Evolutionary conservation across 2,113 vertebrate species (phyloP), one percentile per base, ranked within the genome.

Genomic region (Spizaetus ornatus): DNA sequence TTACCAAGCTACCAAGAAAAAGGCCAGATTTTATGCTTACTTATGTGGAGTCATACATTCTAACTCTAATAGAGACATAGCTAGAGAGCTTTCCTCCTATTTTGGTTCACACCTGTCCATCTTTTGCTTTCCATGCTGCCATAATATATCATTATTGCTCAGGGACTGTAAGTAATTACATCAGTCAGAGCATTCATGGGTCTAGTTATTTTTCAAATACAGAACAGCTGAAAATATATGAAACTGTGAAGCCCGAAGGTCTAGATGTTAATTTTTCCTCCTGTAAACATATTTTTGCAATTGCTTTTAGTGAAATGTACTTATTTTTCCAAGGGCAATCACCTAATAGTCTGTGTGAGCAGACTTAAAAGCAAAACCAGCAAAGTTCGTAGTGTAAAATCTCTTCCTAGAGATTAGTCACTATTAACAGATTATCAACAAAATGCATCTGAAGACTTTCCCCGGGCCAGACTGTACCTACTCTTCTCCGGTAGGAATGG

Each of bases 371-470:
- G 38, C n/a, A 73, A 92, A 86, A 40, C 5, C 23, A 65, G 27
- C 25, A 32, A 62, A 58, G 38, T 70, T 43, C 79, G 13, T 47
- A 72, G 43, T 22, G 22, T 72, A 67, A 66, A 90, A 82, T 62
- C 8, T 77, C 20, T 43, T 95, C 40, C 38, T 56, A 42, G 48
- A 93, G 55, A 63, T 90, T 92, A 93, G 61, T 73, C 26, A 18
- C 76, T 90, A 50, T 86, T 95, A 96, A 84, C 38, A 67, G 67
- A 76, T 76, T 73, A 87, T 82, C 67, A 93, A 38, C 38, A 53
- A 61, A 88, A 73, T 32, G 34, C 58, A 53, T 85, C 82, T 66
- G 63, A 81, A 95, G 59, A 53, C 40, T 86, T 84, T 94, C 48
- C 38, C 48, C 0, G 0, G 71, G 78, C 65, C 43, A 69, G 36